Percentiles rank a stretch among this genome's conserved stretches.
Evolutionary conservation across 2,888 invertebrate genomes (phyloP).

Genomic region (Eudasyphora cyanicolor): DNA sequence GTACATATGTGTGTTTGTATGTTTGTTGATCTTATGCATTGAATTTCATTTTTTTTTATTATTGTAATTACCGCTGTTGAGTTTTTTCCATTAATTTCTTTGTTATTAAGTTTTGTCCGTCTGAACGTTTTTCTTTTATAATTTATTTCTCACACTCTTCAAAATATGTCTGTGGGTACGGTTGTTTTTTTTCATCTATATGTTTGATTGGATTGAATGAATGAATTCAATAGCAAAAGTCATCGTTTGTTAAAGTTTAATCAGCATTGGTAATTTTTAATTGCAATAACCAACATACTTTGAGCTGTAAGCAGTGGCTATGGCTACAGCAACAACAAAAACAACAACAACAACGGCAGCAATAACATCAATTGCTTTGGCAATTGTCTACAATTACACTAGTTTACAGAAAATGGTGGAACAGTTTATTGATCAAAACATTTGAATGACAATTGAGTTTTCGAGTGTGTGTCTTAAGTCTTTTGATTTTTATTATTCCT

Average conservation of each 20-base stretch:
- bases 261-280: constrained; percentile 58
- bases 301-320: constrained; percentile 20
- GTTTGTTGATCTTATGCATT: constrained; percentile 39
- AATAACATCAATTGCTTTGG: no score
- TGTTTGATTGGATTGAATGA: constrained; percentile 5
- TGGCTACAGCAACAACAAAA: constrained; percentile 27
- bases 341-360: constrained; percentile 27
- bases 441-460: constrained; percentile 10
- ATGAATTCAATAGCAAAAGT: constrained; percentile 69
- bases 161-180: not conserved
- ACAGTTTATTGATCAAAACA: no score
- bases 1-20: not conserved
- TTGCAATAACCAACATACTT: constrained; percentile 49
- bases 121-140: constrained; percentile 17
- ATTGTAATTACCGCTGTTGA: not conserved
- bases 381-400: no score
- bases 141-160: constrained; percentile 42
- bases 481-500: no score
- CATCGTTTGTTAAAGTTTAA: constrained; percentile 68
- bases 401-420: no score
- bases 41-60: constrained; percentile 32
- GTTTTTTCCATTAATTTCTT: constrained; percentile 41
- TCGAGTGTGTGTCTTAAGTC: no score
- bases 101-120: constrained; percentile 23
- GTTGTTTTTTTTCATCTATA: not conserved